Conservation (phyloP, 2,113 vertebrate genomes). For the Scortum barcoo region DNA sequence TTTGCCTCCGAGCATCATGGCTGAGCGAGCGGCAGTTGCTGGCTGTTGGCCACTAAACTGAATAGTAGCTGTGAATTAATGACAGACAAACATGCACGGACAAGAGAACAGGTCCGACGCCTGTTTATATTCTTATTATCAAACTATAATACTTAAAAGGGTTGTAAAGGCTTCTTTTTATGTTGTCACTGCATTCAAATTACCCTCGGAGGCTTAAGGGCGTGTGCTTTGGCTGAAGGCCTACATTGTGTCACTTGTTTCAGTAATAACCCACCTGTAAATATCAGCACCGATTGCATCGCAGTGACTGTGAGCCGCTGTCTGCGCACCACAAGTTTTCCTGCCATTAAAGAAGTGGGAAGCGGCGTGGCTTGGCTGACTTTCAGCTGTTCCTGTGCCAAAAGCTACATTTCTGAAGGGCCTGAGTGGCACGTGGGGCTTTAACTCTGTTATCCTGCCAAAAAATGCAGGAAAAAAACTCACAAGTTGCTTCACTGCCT, state of each 20-base stretch:
- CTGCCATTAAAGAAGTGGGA: conserved; percentile 46
- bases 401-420: conserved; percentile 73
- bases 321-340: conserved; percentile 45
- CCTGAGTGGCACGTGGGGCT: conserved; percentile 58
- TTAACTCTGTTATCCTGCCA: conserved; percentile 73
- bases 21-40: conserved; percentile 29
- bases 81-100: conserved; percentile 53
- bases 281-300: conserved; percentile 24
- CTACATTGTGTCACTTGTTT: conserved; percentile 36
- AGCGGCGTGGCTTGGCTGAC: conserved; percentile 73
- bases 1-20: conserved; percentile 40
- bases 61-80: conserved; percentile 61
- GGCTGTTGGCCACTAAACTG: conserved; percentile 60
- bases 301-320: conserved; percentile 8
- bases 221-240: conserved; percentile 32
- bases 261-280: conserved; percentile 39
- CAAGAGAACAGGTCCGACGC: conserved; percentile 57
- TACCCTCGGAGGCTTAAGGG: conserved; percentile 37
- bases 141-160: conserved; percentile 44
- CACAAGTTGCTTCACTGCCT: conserved; percentile 73
- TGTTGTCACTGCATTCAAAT: conserved; percentile 44
- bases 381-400: conserved; percentile 82
- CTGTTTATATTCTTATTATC: conserved; percentile 53
- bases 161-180: conserved; percentile 19
- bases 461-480: conserved; percentile 61